A percentile compares a stretch with the other conserved stretches of the same genome.
phyloP scores from a whole-genome alignment of 2,113 vertebrate species.

The Aptenodytes forsteri region DNA sequence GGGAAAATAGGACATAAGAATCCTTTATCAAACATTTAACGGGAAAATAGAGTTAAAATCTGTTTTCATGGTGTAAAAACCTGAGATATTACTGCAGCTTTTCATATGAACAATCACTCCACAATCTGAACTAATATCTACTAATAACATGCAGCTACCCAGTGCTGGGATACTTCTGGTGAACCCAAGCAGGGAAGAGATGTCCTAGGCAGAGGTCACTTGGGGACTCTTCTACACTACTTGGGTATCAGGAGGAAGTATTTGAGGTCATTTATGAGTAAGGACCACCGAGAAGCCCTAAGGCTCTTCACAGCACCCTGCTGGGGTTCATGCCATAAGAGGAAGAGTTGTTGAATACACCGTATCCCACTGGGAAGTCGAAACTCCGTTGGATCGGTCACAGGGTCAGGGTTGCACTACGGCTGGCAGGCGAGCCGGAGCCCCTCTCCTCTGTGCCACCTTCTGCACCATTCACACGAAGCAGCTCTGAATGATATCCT shows the following conservation, averaged over 20 bases:
- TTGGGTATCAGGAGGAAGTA: not conserved
- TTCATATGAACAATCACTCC: not conserved
- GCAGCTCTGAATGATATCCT: not conserved
- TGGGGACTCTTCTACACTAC: not conserved
- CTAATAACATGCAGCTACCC: not conserved
- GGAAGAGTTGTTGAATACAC: not conserved
- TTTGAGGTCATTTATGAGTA: too few relatives aligned
- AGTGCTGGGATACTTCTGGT: not conserved
- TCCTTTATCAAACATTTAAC: not conserved
- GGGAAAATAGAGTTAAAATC: not conserved
- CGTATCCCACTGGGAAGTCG: too few relatives aligned
- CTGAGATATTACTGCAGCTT: not conserved
- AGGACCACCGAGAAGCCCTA: not conserved
- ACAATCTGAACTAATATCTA: not conserved
- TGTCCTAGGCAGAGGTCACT: not conserved
- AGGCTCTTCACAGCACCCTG: not conserved
- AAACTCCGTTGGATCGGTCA: not conserved
- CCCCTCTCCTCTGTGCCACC: not conserved
- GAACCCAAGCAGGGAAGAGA: not conserved
- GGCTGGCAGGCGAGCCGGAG: rapidly evolving
- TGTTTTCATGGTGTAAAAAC: not conserved
- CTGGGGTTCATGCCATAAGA: not conserved
- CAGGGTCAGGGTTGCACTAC: not conserved
- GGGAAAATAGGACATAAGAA: not conserved
- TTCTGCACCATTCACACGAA: not conserved